These are phyloP conservation scores for Acyrthosiphon pisum DNA, from an alignment of 1,140 invertebrate genomes.

Conservation along the genomic window DNA sequence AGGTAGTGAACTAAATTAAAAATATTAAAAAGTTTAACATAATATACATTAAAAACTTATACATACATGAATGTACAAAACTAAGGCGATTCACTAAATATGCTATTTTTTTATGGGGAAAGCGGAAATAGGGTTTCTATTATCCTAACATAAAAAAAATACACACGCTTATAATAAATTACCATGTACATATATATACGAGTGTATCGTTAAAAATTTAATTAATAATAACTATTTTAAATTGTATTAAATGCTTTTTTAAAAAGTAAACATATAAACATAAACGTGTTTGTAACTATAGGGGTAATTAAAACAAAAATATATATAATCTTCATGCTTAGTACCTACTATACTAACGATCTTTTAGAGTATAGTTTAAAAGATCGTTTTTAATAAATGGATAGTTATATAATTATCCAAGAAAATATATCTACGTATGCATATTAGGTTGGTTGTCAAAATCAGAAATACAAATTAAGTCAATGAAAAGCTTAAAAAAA, in stretches of 20 bases:
- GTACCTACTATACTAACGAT: not conserved
- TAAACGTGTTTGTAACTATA: not conserved
- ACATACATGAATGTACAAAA: not conserved
- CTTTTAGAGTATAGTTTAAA: no score
- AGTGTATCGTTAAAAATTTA: not conserved
- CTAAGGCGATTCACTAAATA: not conserved
- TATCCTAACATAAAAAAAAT: not conserved
- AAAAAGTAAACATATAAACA: constrained; percentile 4
- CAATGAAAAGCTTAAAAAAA: not conserved
- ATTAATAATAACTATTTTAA: not conserved
- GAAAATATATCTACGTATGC: not conserved
- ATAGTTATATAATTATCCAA: not conserved
- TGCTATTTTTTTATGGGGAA: not conserved
- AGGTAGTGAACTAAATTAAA: not conserved
- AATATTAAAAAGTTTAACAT: constrained; percentile 6
- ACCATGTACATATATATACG: not conserved
- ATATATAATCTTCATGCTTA: not conserved
- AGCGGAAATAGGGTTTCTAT: not conserved
- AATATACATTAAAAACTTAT: not conserved
- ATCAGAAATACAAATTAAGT: not conserved
- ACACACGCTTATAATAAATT: not conserved
- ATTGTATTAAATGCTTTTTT: not conserved
- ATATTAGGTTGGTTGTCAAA: not conserved
- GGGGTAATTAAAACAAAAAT: not conserved
- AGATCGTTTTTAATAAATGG: not conserved